Evolutionary conservation across 2,888 invertebrate genomes (phyloP), one percentile per base, ranked within the genome.

Genomic region (Caenorhabditis doughertyi): DNA sequence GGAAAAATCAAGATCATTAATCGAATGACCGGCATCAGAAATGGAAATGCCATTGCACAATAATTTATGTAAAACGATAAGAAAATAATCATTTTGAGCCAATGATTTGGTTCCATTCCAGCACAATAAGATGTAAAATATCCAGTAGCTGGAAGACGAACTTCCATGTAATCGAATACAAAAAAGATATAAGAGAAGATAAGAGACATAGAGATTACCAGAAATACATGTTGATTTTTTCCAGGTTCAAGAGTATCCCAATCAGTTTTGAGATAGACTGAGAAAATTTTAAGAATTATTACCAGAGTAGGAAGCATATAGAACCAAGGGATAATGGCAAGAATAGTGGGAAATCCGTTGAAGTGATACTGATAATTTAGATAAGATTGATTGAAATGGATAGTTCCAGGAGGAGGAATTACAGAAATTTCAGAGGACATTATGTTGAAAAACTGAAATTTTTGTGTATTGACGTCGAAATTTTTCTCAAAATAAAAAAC

Each of bases 221-320:
- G 35, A 13, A 65, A 65, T 21, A 65, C 65, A 35, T 65, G 32
- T 65, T 65, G 65, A 65, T 65, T 65, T 9, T 65, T 65, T 23
- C 65, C 65, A 11, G 65, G 51, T 23, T 65, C 65, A 29, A 65
- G 27, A n/a, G 35, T 51, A 32, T 65, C 51, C 65, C 65, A 65
- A 35, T 65, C 65, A n/a, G 47, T 65, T 49, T 18, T 32, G 16
- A 65, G 53, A 44, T 77, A 77, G 53, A 77, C 44, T n/a, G 27
- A 29, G 23, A 60, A 55, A 3, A 77, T 77, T 68, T 23, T 25
- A 0, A 29, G 16, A n/a, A 62, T 68, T 4, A 77, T 13, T 3
- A 53, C 8, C n/a, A 68, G n/a, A n/a, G 68, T 68, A 23, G 77
- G 77, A 51, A 68, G 23, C 68, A 77, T 68, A 32, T 77, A 77